Evolutionary conservation across 1,140 invertebrate genomes (phyloP), one percentile per base, ranked within the genome.

Genomic region (Hydropsyche tenuis): DNA sequence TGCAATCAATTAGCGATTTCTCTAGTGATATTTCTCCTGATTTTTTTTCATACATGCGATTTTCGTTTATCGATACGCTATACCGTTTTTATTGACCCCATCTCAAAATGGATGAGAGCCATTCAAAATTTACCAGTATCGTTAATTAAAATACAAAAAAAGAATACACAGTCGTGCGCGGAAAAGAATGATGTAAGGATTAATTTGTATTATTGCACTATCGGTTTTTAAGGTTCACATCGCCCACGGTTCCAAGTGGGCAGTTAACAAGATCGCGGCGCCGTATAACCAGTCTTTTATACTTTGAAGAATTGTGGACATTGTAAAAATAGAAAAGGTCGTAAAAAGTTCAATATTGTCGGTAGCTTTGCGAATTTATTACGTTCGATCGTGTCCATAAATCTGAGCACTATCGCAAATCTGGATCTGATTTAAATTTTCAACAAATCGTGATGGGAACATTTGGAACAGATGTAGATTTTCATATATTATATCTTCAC

Each of bases 1-100:
- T 68, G 65, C 65, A 68, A 68, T 68, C 65, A 68, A 68, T 68
- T 68, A 68, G 65, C 65, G 65, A 68, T 68, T 68, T 68, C 65
- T 22, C 65, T 68, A 25, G 65, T 11, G 9, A 48, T 48, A 18
- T 43, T 56, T 37, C 9, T 37, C 3, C 9, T 9, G 3, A 9
- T 4, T 37, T 37, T 37, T 37, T 37, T 37, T 37, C 3, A 37
- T 37, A 37, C 9, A 9, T 9, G 30, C 30, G 9, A 37, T 37
- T n/a, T n/a, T n/a, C n/a, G n/a, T n/a, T 37, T 37, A 37, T 37
- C 30, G 30, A 37, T 37, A 37, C 3, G 30, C 30, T 9, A 9
- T 37, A 37, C 30, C 30, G 30, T 37, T 37, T 37, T 37, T 37
- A 37, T 37, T 37, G 30, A 37, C 30, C 30, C 30, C 30, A 9